Conservation (phyloP, 2,888 invertebrate species). For the Scaptomyza reducta region DNA sequence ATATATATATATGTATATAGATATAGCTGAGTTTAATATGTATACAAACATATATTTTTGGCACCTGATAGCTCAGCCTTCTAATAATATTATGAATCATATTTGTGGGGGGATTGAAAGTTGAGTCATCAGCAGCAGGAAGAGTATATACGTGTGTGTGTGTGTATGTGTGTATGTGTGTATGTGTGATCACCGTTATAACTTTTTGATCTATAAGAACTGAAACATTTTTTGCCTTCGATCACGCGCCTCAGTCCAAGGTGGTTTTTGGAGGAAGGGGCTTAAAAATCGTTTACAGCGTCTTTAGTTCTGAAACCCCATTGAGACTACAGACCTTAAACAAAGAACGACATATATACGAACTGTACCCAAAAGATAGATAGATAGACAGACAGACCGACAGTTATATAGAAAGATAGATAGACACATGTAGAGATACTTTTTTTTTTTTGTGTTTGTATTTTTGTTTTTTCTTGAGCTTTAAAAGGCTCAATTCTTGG, state of each 20-base stretch:
- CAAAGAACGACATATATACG: background rate
- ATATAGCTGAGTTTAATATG: background rate
- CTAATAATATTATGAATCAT: slow-evolving; percentile 30
- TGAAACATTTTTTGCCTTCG: background rate
- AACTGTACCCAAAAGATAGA: background rate
- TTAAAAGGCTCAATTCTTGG: slow-evolving; percentile 42
- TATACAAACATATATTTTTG: slow-evolving; percentile 37
- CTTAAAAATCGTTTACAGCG: slow-evolving; percentile 78
- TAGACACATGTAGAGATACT: slow-evolving; percentile 30
- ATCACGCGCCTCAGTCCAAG: slow-evolving; percentile 59
- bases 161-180: background rate
- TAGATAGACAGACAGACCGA: background rate
- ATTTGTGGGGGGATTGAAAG: background rate
- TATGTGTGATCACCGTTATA: slow-evolving; percentile 43
- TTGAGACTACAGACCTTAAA: slow-evolving; percentile 35
- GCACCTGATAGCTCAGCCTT: slow-evolving; percentile 40
- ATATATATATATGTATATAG: background rate
- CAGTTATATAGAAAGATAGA: slow-evolving; percentile 17
- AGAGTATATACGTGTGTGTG: background rate
- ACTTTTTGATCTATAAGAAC: slow-evolving; percentile 38
- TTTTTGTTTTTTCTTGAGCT: slow-evolving; percentile 21
- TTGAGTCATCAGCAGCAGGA: slow-evolving; percentile 42
- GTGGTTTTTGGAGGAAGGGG: slow-evolving; percentile 31
- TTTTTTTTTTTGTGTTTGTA: slow-evolving; percentile 24
- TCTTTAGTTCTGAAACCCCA: slow-evolving; percentile 64